Conservation (phyloP, 2,888 invertebrate species). For the Dolichomitus sp. region DNA sequence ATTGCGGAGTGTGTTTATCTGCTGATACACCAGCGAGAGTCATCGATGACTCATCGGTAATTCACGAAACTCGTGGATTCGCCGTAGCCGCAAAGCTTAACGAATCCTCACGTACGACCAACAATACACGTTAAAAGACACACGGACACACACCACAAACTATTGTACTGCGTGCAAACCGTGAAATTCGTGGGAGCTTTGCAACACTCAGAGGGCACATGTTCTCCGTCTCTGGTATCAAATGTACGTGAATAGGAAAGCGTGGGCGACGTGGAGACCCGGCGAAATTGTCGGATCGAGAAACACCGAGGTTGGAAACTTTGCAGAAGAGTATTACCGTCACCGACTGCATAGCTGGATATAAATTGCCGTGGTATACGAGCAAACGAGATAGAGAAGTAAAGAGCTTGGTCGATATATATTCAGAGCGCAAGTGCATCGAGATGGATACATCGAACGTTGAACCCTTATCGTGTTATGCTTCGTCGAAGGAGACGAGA, state of each 20-base stretch:
- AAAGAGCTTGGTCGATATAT: neutral
- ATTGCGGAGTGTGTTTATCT: constrained; percentile 22
- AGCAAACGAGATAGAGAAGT: neutral
- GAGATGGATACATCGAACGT: constrained; percentile 17
- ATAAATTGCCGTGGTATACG: neutral
- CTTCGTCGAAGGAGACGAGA: constrained; percentile 5
- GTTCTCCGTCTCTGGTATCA: neutral
- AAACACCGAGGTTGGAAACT: constrained; percentile 1
- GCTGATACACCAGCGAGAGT: neutral
- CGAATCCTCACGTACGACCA: neutral
- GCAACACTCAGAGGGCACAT: neutral
- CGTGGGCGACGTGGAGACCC: neutral
- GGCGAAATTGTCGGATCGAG: constrained; percentile 6
- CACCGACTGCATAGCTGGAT: constrained; percentile 9
- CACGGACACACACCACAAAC: neutral
- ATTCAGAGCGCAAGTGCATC: neutral
- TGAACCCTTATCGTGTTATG: constrained; percentile 36
- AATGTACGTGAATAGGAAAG: neutral
- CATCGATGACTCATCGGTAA: constrained; percentile 49
- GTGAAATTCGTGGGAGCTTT: neutral
- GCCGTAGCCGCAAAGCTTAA: neutral
- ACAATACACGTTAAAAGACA: neutral
- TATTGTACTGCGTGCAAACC: constrained; percentile 1
- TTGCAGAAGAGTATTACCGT: constrained; percentile 4
- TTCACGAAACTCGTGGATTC: constrained; percentile 19